These are phyloP conservation scores for Puffinus mauretanicus DNA, from an alignment of 2,113 vertebrate genomes.

Conservation along the genomic window DNA sequence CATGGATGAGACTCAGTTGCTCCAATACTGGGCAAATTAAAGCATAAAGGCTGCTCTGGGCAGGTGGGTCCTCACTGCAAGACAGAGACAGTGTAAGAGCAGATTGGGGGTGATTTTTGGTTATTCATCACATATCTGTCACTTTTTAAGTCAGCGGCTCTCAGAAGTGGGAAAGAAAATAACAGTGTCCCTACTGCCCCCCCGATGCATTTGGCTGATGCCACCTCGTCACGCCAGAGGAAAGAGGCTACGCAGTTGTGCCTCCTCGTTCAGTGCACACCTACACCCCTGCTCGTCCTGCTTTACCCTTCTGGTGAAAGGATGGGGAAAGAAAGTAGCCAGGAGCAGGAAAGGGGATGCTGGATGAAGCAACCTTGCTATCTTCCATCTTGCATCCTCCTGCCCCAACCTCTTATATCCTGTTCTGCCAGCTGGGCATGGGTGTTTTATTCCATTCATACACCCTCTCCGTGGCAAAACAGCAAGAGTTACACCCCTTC, in stretches of 20 bases:
- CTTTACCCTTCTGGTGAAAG: slow-evolving; percentile 10
- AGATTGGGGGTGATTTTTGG: background rate
- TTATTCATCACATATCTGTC: background rate
- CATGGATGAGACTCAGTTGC: background rate
- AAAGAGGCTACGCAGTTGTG: background rate
- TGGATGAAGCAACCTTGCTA: background rate
- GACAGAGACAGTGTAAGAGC: rapidly evolving
- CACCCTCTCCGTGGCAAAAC: background rate
- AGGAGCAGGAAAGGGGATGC: background rate
- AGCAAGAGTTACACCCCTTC: background rate
- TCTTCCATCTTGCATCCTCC: background rate
- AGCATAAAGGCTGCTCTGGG: background rate
- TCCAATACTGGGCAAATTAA: background rate
- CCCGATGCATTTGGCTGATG: background rate
- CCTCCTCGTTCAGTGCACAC: background rate
- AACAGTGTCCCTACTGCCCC: background rate
- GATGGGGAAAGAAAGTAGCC: slow-evolving; percentile 22
- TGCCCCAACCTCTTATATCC: background rate
- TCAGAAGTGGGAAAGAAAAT: background rate
- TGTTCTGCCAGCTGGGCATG: slow-evolving; percentile 31
- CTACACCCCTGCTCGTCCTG: background rate
- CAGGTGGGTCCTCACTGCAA: background rate
- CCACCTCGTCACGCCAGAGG: rapidly evolving
- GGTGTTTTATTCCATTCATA: background rate
- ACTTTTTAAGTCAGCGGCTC: rapidly evolving